phyloP scores from a whole-genome alignment of 2,888 invertebrate species.

The Strigamia crassipes region DNA sequence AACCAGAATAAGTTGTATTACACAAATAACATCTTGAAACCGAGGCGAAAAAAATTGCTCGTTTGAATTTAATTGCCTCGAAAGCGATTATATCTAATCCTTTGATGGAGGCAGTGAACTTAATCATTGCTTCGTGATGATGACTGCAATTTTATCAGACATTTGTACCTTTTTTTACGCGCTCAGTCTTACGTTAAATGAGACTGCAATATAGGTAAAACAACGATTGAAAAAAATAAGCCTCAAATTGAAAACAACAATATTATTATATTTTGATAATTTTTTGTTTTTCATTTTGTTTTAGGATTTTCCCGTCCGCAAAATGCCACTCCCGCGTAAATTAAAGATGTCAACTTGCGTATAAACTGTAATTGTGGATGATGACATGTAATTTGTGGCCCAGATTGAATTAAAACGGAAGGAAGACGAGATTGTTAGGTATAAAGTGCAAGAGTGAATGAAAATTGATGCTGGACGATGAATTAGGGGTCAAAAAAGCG shows the following conservation, averaged over 20 bases:
- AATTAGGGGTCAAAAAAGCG: background rate
- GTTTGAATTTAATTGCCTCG: background rate
- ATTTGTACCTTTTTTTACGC: background rate
- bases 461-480: background rate
- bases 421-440: background rate
- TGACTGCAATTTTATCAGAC: background rate
- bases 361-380: background rate
- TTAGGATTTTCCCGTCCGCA: background rate
- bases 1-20: background rate
- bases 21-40: background rate
- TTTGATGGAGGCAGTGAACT: background rate
- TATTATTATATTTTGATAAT: no score
- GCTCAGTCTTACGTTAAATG: background rate
- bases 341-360: background rate
- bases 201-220: background rate
- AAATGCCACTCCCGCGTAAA: background rate
- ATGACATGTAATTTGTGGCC: background rate
- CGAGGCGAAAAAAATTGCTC: background rate
- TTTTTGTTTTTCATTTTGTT: no score
- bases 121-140: background rate
- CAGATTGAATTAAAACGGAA: background rate
- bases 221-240: background rate
- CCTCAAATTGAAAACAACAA: background rate
- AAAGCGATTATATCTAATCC: background rate
- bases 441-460: background rate